phyloP scores from a whole-genome alignment of 2,797 vertebrate species.

The Babyrousa celebensis region DNA sequence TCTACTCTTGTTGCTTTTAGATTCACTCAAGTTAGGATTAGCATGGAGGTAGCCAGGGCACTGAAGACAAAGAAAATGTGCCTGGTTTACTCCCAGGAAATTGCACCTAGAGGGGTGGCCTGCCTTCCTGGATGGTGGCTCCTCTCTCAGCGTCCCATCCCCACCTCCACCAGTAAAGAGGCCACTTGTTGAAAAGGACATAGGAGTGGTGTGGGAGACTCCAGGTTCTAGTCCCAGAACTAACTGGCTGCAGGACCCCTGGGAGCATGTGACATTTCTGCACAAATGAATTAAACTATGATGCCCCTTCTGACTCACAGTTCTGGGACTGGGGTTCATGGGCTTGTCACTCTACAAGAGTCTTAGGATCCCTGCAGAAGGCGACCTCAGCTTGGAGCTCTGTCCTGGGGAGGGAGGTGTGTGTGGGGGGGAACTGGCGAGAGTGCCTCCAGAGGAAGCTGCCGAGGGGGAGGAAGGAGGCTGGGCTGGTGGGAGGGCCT shows the following conservation, averaged over 20 bases:
- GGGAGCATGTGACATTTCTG: background rate
- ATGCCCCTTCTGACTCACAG: background rate
- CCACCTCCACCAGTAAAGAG: background rate
- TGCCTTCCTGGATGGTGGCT: background rate
- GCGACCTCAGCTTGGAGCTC: background rate
- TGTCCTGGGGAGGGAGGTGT: background rate
- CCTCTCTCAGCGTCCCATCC: too few species aligned
- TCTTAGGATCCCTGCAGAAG: background rate
- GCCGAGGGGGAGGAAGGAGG: background rate
- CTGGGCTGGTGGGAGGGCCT: conserved; percentile 73
- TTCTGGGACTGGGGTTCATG: background rate
- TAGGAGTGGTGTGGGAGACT: background rate
- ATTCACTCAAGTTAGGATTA: background rate
- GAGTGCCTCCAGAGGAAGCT: conserved; percentile 1
- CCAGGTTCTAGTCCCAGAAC: background rate
- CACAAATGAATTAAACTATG: background rate
- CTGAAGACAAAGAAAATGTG: background rate
- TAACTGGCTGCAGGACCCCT: background rate
- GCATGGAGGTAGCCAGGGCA: background rate
- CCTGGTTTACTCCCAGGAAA: background rate
- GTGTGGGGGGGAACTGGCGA: background rate
- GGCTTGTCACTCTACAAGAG: background rate
- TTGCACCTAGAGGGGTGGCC: background rate
- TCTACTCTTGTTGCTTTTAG: background rate
- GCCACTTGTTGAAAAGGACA: background rate